Percentiles rank a stretch among this genome's conserved stretches.
These are phyloP conservation scores for Cyclopterus lumpus DNA, from an alignment of 2,797 vertebrate genomes.

Conservation along the genomic window DNA sequence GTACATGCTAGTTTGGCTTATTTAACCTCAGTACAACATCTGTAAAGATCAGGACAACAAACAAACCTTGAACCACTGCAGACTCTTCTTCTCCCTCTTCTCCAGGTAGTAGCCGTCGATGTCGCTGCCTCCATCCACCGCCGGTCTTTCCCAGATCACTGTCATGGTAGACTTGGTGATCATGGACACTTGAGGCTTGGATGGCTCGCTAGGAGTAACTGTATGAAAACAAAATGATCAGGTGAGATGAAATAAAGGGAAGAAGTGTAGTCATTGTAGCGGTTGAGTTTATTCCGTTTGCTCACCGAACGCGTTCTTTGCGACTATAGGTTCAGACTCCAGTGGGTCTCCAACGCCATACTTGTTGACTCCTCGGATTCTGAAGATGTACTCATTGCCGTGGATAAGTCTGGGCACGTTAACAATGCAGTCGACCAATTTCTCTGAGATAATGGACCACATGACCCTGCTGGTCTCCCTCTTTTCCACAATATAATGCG, in stretches of 20 bases:
- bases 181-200: conserved; percentile 91
- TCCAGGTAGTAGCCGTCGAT: conserved; percentile 97
- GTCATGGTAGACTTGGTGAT: conserved; percentile 97
- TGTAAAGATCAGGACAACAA: not conserved
- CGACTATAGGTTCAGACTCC: conserved; percentile 91
- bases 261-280: not conserved
- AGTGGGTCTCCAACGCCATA: conserved; percentile 94
- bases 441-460: conserved; percentile 97
- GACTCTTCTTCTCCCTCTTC: conserved; percentile 96
- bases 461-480: conserved; percentile 96
- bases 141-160: conserved; percentile 93
- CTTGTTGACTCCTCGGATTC: conserved; percentile 96
- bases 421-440: conserved; percentile 90
- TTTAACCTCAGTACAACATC: not conserved
- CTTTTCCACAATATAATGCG: conserved; percentile 97
- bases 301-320: conserved; percentile 97
- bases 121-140: conserved; percentile 94
- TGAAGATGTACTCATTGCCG: conserved; percentile 98
- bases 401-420: conserved; percentile 95
- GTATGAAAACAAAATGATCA: conserved; percentile 33
- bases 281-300: not conserved
- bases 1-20: not conserved
- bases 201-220: conserved; percentile 96
- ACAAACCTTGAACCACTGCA: conserved; percentile 94
- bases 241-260: too few relatives aligned